Conservation (phyloP, 2,797 vertebrate species). For the Cephalopachus bancanus region DNA sequence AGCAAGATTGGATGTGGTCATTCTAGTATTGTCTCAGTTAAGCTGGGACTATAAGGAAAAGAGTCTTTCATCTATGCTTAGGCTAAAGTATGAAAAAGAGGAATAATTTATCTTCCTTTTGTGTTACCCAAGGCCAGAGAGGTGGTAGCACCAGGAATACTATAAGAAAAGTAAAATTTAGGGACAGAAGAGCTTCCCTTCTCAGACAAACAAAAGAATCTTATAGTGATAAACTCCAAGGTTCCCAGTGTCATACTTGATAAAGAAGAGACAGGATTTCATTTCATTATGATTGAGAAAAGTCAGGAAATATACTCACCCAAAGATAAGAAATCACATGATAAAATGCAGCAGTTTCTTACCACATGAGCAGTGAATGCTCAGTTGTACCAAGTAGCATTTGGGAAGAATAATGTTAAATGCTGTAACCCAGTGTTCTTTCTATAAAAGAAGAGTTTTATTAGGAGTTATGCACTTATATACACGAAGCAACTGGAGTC, state of each 20-base stretch:
- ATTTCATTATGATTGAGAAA: background rate
- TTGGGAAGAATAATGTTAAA: background rate
- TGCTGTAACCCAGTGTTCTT: background rate
- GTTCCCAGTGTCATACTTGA: background rate
- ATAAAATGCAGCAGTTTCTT: background rate
- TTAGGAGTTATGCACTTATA: no score
- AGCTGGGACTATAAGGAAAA: background rate
- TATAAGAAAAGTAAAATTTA: background rate
- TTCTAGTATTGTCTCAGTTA: background rate
- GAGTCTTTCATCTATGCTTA: background rate
- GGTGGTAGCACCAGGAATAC: background rate
- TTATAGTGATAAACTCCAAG: background rate
- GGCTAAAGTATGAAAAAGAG: background rate
- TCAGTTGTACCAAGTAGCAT: background rate
- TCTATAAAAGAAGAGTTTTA: background rate
- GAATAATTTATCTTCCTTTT: background rate
- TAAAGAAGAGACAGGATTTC: background rate
- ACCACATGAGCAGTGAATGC: rapidly evolving
- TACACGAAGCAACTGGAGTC: no score
- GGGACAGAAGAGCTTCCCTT: background rate
- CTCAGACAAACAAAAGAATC: background rate
- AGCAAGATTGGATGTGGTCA: background rate
- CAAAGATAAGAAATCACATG: background rate
- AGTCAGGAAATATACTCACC: background rate
- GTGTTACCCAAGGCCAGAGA: background rate